Evolutionary conservation across 2,888 invertebrate species (phyloP).

Genomic region (Meteorus colon): DNA sequence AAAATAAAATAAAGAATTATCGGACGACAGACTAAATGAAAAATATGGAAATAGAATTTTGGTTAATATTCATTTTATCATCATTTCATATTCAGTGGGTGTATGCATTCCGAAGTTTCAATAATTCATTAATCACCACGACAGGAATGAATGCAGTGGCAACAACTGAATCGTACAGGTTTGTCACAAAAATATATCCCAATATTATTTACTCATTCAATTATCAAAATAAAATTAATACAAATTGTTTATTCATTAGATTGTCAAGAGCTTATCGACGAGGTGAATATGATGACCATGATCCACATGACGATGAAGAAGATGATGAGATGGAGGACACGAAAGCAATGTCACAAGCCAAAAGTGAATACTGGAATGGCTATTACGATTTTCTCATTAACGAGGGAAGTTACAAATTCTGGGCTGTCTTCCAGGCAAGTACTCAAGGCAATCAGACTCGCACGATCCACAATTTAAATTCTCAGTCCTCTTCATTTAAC

Average conservation of each 20-base stretch:
- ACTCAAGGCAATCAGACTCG: conserved; percentile 7
- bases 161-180: conserved; percentile 61
- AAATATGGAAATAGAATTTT: conserved; percentile 53
- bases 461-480: conserved; percentile 24
- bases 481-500: background rate
- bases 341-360: conserved; percentile 76
- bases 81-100: conserved; percentile 51
- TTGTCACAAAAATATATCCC: conserved; percentile 29
- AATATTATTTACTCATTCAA: conserved; percentile 16
- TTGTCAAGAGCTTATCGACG: conserved; percentile 59
- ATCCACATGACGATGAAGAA: conserved; percentile 56
- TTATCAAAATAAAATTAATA: conserved; percentile 22
- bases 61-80: conserved; percentile 53
- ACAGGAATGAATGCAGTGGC: conserved; percentile 53
- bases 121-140: conserved; percentile 45
- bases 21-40: no score
- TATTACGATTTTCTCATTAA: conserved; percentile 92
- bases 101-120: conserved; percentile 29
- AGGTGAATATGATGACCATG: conserved; percentile 70
- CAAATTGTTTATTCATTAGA: conserved; percentile 16
- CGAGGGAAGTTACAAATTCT: conserved; percentile 91
- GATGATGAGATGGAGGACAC: conserved; percentile 68
- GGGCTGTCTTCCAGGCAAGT: conserved; percentile 88
- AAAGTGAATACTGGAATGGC: conserved; percentile 84
- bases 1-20: background rate